Evolutionary conservation across 2,888 invertebrate genomes (phyloP).

Genomic region (Athalia rosae): DNA sequence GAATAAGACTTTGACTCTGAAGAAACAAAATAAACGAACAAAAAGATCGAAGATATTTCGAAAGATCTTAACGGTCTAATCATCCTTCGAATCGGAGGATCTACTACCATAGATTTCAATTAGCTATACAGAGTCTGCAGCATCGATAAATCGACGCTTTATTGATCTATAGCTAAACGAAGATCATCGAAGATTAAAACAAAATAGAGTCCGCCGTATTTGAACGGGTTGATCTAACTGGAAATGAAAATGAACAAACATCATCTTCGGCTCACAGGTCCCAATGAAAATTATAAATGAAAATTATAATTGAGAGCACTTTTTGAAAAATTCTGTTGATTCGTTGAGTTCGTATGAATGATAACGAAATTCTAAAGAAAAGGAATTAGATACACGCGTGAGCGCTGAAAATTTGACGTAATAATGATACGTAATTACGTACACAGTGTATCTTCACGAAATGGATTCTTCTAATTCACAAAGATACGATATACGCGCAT

Average conservation of each 20-base stretch:
- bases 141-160: neutral
- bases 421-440: too few relatives aligned
- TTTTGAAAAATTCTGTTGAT: neutral
- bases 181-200: neutral
- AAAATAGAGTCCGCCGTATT: neutral
- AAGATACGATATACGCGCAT: too few relatives aligned
- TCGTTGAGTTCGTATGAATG: too few relatives aligned
- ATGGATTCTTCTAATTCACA: too few relatives aligned
- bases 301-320: neutral
- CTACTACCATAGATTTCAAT: neutral
- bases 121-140: neutral
- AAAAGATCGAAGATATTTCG: too few relatives aligned
- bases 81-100: neutral
- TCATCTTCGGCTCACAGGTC: slow-evolving; percentile 28
- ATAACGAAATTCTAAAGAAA: too few relatives aligned
- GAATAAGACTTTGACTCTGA: too few relatives aligned
- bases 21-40: too few relatives aligned
- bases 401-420: too few relatives aligned
- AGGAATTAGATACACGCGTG: too few relatives aligned
- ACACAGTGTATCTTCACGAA: too few relatives aligned
- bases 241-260: slow-evolving; percentile 10
- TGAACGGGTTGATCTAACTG: slow-evolving; percentile 1
- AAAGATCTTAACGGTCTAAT: neutral
- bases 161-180: neutral
- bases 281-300: slow-evolving; percentile 7